Conservation (phyloP, 1,140 invertebrate species). For the Apis laboriosa region DNA sequence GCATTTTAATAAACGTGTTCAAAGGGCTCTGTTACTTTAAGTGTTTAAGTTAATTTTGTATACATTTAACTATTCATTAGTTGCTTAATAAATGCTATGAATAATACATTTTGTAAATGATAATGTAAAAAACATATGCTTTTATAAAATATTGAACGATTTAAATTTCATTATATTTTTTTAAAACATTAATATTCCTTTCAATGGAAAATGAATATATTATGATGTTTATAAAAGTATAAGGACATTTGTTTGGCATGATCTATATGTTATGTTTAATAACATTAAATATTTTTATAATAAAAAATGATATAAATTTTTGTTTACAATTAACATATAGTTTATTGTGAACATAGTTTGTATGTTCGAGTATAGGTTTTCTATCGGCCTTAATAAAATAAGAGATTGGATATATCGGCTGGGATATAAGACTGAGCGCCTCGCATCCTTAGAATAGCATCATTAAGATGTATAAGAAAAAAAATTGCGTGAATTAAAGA, state of each 20-base stretch:
- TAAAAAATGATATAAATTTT: not conserved
- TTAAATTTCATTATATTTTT: conserved; percentile 10
- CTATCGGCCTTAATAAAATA: conserved; percentile 44
- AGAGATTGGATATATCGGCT: conserved; percentile 56
- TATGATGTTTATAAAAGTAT: conserved; percentile 16
- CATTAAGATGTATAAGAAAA: conserved; percentile 38
- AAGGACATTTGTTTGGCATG: conserved; percentile 22
- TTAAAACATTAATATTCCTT: not conserved
- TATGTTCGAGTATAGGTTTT: conserved; percentile 36
- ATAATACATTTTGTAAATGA: conserved; percentile 36
- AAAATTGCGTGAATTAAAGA: conserved; percentile 13
- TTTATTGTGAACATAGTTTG: conserved; percentile 15
- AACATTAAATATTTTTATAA: conserved; percentile 2
- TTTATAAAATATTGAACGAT: conserved; percentile 13
- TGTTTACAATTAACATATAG: not conserved
- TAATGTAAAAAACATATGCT: conserved; percentile 1
- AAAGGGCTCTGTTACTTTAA: conserved; percentile 52
- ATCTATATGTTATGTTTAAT: conserved; percentile 9
- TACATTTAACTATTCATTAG: conserved; percentile 12
- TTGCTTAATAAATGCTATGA: conserved; percentile 22
- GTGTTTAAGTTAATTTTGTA: conserved; percentile 12
- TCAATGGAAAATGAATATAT: not conserved
- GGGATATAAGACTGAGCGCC: conserved; percentile 74
- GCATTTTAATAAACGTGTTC: conserved; percentile 34
- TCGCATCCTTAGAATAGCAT: conserved; percentile 63